Evolutionary conservation across 2,888 invertebrate genomes (phyloP).

Genomic region (Ormyrus rosae): DNA sequence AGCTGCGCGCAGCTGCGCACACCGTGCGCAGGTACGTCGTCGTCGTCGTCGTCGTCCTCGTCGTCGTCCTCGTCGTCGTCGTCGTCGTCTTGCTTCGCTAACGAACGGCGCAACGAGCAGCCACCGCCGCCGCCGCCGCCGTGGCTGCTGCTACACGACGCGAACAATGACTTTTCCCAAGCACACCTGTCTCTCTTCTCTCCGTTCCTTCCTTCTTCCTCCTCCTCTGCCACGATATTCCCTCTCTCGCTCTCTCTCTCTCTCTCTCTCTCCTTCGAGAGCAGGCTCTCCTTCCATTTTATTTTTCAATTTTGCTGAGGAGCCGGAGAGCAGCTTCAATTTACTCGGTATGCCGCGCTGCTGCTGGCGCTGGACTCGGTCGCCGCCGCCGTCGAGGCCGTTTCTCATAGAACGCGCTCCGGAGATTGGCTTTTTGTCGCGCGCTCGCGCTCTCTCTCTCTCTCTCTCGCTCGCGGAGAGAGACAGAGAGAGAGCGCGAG

Average conservation of each 20-base stretch:
- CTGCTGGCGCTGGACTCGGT: not conserved
- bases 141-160: not conserved
- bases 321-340: slow-evolving; percentile 38
- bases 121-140: slow-evolving; percentile 2
- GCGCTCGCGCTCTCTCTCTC: not conserved
- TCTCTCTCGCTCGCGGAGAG: too few relatives aligned
- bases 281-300: slow-evolving; percentile 21
- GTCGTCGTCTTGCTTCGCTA: slow-evolving; percentile 44
- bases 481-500: too few relatives aligned
- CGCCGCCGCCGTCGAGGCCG: slow-evolving; percentile 1
- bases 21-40: not conserved
- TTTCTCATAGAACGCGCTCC: slow-evolving; percentile 38
- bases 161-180: slow-evolving; percentile 54
- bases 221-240: not conserved
- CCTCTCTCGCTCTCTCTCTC: slow-evolving; percentile 1
- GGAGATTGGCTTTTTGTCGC: slow-evolving; percentile 55
- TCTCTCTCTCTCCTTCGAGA: not conserved
- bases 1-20: slow-evolving; percentile 2
- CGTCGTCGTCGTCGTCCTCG: too few relatives aligned
- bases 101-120: slow-evolving; percentile 37
- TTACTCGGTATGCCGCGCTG: slow-evolving; percentile 49
- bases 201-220: slow-evolving; percentile 6
- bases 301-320: slow-evolving; percentile 44
- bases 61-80: slow-evolving; percentile 2
- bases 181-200: slow-evolving; percentile 42